These are phyloP conservation scores for Sympetrum striolatum DNA, from an alignment of 2,888 invertebrate genomes.

Conservation along the genomic window DNA sequence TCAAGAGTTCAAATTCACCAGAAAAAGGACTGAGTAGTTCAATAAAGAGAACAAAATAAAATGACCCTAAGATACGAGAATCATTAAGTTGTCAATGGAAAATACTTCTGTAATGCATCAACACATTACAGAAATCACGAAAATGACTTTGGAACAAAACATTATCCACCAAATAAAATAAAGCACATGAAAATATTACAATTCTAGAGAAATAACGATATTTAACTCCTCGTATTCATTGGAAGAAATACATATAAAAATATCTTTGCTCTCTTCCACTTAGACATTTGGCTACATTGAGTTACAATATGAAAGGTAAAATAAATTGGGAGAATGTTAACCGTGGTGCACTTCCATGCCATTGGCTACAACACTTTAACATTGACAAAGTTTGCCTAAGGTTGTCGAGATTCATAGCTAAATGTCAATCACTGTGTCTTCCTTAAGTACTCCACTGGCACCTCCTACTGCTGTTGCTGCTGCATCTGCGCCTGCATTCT, in stretches of 20 bases:
- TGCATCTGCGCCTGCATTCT: constrained; percentile 97
- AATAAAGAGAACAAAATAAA: no score
- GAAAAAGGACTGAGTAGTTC: no score
- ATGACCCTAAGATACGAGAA: no score
- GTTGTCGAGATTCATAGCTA: neutral
- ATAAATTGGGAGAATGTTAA: neutral
- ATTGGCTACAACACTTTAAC: neutral
- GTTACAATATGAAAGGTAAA: neutral
- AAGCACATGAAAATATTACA: neutral
- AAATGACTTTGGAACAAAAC: no score
- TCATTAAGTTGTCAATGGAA: no score
- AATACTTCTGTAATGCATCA: no score
- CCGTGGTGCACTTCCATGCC: neutral
- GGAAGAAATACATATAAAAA: constrained; percentile 9
- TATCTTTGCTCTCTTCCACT: neutral
- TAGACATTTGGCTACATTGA: neutral
- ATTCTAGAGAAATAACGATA: neutral
- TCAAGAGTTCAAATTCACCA: no score
- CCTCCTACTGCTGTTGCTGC: constrained; percentile 61
- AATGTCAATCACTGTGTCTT: neutral
- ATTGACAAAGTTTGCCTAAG: neutral
- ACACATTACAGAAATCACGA: no score
- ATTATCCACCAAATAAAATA: neutral
- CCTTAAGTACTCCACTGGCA: neutral
- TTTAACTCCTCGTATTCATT: neutral